phyloP scores from a whole-genome alignment of 2,113 vertebrate genomes.

The Varanus komodoensis region DNA sequence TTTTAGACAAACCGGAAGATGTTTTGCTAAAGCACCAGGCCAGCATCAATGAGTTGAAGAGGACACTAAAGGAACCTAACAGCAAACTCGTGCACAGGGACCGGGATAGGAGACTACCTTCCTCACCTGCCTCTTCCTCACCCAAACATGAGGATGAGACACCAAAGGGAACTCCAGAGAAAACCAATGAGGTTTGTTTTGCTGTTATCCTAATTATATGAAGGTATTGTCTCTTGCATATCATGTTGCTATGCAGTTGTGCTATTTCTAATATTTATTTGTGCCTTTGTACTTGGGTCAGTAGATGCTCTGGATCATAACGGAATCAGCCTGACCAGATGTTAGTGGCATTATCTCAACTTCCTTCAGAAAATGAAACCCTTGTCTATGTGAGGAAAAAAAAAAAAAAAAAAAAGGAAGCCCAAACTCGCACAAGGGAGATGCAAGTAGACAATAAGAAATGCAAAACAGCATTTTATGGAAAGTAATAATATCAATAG shows the following conservation, averaged over 20 bases:
- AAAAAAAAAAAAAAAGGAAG: too few relatives aligned
- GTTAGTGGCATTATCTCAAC: rapidly evolving
- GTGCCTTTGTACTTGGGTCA: background rate
- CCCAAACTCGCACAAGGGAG: too few relatives aligned
- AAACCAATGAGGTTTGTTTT: slow-evolving; percentile 79
- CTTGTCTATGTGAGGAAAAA: too few relatives aligned
- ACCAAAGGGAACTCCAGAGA: slow-evolving; percentile 89
- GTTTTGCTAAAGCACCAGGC: slow-evolving; percentile 98
- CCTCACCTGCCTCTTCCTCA: slow-evolving; percentile 86
- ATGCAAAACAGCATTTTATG: too few relatives aligned
- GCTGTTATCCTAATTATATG: slow-evolving; percentile 15
- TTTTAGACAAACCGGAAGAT: slow-evolving; percentile 96
- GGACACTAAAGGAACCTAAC: slow-evolving; percentile 94
- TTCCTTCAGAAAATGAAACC: too few relatives aligned
- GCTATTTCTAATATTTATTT: background rate
- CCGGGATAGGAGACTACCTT: slow-evolving; percentile 87
- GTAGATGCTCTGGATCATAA: rapidly evolving
- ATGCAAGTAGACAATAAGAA: too few relatives aligned
- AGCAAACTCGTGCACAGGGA: slow-evolving; percentile 92
- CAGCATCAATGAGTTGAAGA: slow-evolving; percentile 98
- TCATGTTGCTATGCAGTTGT: background rate
- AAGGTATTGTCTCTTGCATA: background rate
- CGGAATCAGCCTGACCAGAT: background rate
- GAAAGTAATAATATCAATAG: too few relatives aligned
- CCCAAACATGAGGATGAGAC: slow-evolving; percentile 78